phyloP scores from a whole-genome alignment of 2,888 invertebrate genomes.

The Dendrolimus pini region DNA sequence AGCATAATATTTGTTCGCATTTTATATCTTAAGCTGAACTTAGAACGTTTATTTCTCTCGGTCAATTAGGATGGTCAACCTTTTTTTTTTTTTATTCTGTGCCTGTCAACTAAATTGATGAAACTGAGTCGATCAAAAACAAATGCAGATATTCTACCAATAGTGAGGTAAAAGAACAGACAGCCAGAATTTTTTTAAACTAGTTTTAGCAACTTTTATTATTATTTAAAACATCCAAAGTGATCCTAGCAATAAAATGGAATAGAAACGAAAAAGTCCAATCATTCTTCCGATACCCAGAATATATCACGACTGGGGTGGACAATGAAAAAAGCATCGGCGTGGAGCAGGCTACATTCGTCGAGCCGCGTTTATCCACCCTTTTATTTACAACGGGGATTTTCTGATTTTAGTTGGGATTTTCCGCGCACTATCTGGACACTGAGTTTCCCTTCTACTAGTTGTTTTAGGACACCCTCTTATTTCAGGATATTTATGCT shows the following conservation, averaged over 20 bases:
- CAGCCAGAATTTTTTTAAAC: too few species aligned
- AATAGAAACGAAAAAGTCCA: conserved; percentile 5
- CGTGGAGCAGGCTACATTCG: conserved; percentile 21
- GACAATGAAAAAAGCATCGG: conserved; percentile 50
- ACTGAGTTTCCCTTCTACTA: conserved; percentile 12
- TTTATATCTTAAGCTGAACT: too few species aligned
- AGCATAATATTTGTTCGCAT: too few species aligned
- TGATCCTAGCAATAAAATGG: not conserved
- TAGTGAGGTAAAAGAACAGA: too few species aligned
- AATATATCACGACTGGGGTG: conserved; percentile 39
- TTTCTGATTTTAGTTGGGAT: conserved; percentile 53
- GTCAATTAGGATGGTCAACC: too few species aligned
- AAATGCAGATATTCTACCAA: too few species aligned
- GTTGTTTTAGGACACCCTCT: conserved; percentile 15
- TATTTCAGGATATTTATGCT: conserved; percentile 14
- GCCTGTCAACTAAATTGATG: too few species aligned
- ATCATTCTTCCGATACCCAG: conserved; percentile 25
- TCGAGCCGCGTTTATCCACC: conserved; percentile 50
- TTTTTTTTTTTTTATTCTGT: too few species aligned
- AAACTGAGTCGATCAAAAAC: too few species aligned
- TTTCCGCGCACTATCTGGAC: conserved; percentile 41
- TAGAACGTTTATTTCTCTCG: too few species aligned
- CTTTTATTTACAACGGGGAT: conserved; percentile 54
- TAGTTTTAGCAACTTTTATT: too few species aligned
- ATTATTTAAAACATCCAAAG: too few species aligned